phyloP scores from a whole-genome alignment of 2,113 vertebrate genomes.

The Clarias magur region DNA sequence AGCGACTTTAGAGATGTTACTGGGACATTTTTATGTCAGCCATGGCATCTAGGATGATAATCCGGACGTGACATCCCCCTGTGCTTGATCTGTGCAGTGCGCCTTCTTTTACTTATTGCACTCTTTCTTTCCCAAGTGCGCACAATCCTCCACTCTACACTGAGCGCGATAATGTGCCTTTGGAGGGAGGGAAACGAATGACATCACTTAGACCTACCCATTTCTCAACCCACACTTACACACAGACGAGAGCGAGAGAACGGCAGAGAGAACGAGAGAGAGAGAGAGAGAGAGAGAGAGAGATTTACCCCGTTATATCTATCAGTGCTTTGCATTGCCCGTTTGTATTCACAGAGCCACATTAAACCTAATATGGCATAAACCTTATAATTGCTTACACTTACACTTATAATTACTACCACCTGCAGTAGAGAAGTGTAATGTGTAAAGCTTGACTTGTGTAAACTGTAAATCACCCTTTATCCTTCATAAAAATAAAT shows the following conservation, averaged over 20 bases:
- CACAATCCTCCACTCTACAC: constrained; percentile 22
- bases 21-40: background rate
- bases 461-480: background rate
- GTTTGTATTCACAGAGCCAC: background rate
- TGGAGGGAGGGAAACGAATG: constrained; percentile 35
- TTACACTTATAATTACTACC: too few species aligned
- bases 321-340: background rate
- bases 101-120: background rate
- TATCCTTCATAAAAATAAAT: background rate
- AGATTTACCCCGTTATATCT: background rate
- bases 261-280: background rate
- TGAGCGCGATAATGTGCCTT: constrained; percentile 28
- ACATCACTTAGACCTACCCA: constrained; percentile 51
- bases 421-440: too few species aligned
- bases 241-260: background rate
- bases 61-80: background rate
- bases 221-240: background rate
- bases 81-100: background rate
- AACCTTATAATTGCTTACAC: too few species aligned
- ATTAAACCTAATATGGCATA: too few species aligned
- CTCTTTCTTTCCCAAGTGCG: background rate
- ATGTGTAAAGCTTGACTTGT: too few species aligned
- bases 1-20: background rate
- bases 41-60: background rate
- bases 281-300: background rate